A percentile compares a stretch with the other conserved stretches of the same genome.
Evolutionary conservation across 2,888 invertebrate species (phyloP).

Genomic region (Drosophila tripunctata): DNA sequence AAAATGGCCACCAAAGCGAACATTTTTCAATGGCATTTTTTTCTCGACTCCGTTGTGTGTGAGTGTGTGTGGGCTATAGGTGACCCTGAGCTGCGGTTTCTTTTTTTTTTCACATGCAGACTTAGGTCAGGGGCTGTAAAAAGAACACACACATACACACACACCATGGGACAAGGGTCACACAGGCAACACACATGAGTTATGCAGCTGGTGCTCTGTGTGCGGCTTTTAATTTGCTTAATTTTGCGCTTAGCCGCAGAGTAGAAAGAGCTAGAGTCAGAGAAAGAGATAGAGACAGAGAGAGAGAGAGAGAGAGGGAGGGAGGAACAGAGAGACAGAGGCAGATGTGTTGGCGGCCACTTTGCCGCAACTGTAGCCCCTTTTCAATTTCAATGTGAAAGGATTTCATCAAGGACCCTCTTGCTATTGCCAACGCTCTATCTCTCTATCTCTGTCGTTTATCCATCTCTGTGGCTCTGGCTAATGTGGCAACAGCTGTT

Average conservation of each 20-base stretch:
- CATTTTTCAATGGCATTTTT: conserved; percentile 71
- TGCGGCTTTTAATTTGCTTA: conserved; percentile 79
- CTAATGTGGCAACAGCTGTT: conserved; percentile 74
- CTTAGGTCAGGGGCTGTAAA: conserved; percentile 26
- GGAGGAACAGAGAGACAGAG: conserved; percentile 20
- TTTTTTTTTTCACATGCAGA: conserved; percentile 27
- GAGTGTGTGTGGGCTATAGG: conserved; percentile 47
- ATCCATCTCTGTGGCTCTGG: conserved; percentile 22
- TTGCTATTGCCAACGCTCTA: neutral
- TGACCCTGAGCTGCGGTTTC: conserved; percentile 64
- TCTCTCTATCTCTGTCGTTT: neutral
- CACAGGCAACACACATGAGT: conserved; percentile 52
- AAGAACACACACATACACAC: neutral
- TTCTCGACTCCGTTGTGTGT: conserved; percentile 8
- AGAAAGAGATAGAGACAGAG: conserved; percentile 13
- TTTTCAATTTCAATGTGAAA: conserved; percentile 57
- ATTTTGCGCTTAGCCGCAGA: conserved; percentile 75
- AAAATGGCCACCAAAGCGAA: conserved; percentile 67
- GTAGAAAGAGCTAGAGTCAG: conserved; percentile 17
- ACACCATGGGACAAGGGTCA: conserved; percentile 9
- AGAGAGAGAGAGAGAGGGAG: conserved; percentile 1
- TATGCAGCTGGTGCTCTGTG: conserved; percentile 68
- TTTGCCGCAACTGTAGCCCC: conserved; percentile 38
- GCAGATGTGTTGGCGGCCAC: conserved; percentile 30
- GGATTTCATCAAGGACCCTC: conserved; percentile 48